Conservation (phyloP, 30 jellyfish, hydroid and myxozoan species). For the Rhopilema esculentum region DNA sequence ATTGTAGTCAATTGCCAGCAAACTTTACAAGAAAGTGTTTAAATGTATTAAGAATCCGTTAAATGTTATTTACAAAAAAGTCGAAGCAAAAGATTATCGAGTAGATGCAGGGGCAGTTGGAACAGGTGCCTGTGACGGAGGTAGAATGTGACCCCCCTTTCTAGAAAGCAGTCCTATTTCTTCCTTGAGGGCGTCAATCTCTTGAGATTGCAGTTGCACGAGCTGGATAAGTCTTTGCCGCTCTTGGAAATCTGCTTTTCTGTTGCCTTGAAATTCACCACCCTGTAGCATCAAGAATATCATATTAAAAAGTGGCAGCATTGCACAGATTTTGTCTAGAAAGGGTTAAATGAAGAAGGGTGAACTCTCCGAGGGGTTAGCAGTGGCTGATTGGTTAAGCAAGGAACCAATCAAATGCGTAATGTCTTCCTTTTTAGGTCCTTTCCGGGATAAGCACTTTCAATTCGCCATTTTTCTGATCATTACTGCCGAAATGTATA, state of each 20-base stretch:
- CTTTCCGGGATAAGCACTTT: too few species aligned
- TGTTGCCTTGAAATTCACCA: slow-evolving; percentile 90
- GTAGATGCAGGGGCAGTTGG: slow-evolving; percentile 42
- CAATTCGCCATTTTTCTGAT: too few species aligned
- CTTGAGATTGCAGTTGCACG: slow-evolving; percentile 91
- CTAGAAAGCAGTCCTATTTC: slow-evolving; percentile 84
- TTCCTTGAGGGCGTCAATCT: slow-evolving; percentile 86
- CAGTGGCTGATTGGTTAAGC: too few species aligned
- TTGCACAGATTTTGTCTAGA: too few species aligned
- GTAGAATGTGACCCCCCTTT: slow-evolving; percentile 95
- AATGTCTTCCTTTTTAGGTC: too few species aligned
- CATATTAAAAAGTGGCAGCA: neutral
- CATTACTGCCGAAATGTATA: too few species aligned
- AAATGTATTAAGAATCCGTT: too few species aligned
- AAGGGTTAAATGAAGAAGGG: too few species aligned
- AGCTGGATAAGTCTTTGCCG: slow-evolving; percentile 86
- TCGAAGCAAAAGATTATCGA: neutral
- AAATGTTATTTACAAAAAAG: neutral
- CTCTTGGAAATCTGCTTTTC: slow-evolving; percentile 84
- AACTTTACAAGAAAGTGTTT: too few species aligned
- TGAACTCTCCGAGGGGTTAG: too few species aligned
- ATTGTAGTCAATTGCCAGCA: too few species aligned
- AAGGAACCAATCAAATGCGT: too few species aligned
- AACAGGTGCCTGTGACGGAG: slow-evolving; percentile 85
- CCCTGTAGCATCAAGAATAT: slow-evolving; percentile 63